Conservation (phyloP, 2,888 invertebrate species). For the Subacronicta megacephala region DNA sequence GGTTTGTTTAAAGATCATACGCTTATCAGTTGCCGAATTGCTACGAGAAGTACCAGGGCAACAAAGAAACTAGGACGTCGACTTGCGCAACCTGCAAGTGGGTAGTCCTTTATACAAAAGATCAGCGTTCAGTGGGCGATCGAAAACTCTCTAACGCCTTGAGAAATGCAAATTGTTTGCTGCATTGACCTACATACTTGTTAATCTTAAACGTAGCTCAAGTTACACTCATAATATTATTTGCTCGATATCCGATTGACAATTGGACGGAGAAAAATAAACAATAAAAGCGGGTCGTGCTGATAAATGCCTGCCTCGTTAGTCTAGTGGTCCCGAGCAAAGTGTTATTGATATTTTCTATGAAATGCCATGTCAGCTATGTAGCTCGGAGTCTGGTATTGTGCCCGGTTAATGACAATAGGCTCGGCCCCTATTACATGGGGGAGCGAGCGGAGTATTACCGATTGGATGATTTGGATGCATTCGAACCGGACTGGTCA, state of each 20-base stretch:
- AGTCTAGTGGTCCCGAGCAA: too few species aligned
- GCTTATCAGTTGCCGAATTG: constrained; percentile 23
- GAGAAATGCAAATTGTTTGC: constrained; percentile 53
- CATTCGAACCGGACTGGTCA: too few species aligned
- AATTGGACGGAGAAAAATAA: constrained; percentile 3
- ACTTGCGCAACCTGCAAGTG: constrained; percentile 38
- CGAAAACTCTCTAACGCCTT: constrained; percentile 53
- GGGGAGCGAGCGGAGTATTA: too few species aligned
- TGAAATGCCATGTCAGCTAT: too few species aligned
- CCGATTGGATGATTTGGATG: too few species aligned
- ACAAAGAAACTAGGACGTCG: constrained; percentile 38
- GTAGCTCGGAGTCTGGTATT: too few species aligned
- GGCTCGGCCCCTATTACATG: too few species aligned
- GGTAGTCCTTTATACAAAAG: constrained; percentile 42
- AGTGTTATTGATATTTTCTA: too few species aligned
- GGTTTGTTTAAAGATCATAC: background rate
- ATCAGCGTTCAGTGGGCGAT: constrained; percentile 41
- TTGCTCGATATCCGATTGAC: constrained; percentile 6
- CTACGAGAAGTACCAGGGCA: constrained; percentile 30
- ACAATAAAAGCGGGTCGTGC: background rate
- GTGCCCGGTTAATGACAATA: too few species aligned
- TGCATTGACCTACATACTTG: constrained; percentile 61
- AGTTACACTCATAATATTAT: constrained; percentile 23
- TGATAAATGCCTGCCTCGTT: background rate
- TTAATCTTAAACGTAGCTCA: constrained; percentile 41